phyloP scores from a whole-genome alignment of 2,888 invertebrate genomes.

The Calliscelio sp. region DNA sequence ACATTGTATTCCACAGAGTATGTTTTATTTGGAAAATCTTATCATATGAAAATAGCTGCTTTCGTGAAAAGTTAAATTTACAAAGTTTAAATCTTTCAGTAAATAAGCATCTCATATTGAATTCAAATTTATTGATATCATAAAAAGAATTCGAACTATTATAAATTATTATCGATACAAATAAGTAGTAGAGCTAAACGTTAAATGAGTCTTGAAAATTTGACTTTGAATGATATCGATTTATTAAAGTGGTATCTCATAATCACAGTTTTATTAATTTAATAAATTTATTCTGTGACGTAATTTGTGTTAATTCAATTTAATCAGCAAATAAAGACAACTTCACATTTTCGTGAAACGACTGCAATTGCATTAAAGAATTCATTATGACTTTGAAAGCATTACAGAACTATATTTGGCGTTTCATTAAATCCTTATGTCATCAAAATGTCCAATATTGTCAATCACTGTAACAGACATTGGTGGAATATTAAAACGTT shows the following conservation, averaged over 20 bases:
- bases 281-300: not conserved
- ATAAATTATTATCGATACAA: no score
- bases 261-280: not conserved
- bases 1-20: no score
- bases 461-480: not conserved
- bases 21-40: no score
- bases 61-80: no score
- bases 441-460: conserved; percentile 1
- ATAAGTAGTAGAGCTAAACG: conserved; percentile 8
- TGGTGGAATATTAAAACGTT: not conserved
- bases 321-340: not conserved
- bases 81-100: no score
- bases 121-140: no score
- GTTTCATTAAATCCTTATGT: not conserved
- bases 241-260: not conserved
- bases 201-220: not conserved
- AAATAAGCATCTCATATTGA: no score
- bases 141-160: no score
- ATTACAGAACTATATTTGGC: not conserved
- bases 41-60: no score
- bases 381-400: not conserved
- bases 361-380: not conserved
- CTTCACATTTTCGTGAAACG: not conserved
- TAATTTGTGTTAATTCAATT: not conserved
- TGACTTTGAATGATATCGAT: not conserved